Base-by-base conservation (phyloP, 2,797 vertebrate species). In the Aphelocoma californica region DNA sequence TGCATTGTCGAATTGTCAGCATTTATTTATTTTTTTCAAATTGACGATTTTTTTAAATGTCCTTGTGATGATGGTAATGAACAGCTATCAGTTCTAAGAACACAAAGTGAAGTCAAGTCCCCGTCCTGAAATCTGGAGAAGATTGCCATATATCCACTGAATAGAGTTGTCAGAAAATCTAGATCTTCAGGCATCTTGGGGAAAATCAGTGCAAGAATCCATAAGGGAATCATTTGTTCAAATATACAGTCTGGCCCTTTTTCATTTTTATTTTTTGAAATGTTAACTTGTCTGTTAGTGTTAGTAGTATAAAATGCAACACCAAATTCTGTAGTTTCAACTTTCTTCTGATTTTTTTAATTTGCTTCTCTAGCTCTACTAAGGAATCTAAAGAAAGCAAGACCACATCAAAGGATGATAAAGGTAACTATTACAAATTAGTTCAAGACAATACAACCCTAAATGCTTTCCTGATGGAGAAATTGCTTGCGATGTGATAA, bases 91-190 rank as follows among this genome's bases (percentile, higher is more conserved):
- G 97, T 98, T 98, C 98, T 98, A 98, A 98, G 98, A 99, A 98
- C 98, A 98, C 98, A 97, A 98, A 98, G 98, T 98, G 99, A 99
- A 98, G 99, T 98, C 98, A 98, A 98, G 98, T 98, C 98, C 98
- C 98, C 98, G 98, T 98, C 98, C 98, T 98, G 99, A 99, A 99
- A 99, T 99, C 98, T 98, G 99, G 99, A 99, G 98, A 98, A 98
- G 98, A 98, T 98, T 98, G 96, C 97, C 98, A 99, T 99, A 98
- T 98, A 93, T 97, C 99, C 98, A 99, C 99, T 98, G 98, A 99
- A 98, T 98, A 99, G 98, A 98, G 98, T 99, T 99, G 98, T 99
- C 99, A 99, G 98, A 98, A 98, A 99, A 98, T 98, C 97, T 99
- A 98, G 98, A 98, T 98, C 99, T 98, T 98, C 99, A 97, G 98